Evolutionary conservation across 1,140 invertebrate genomes (phyloP), one percentile per base, ranked within the genome.

Genomic region (Zaprionus gabonicus): DNA sequence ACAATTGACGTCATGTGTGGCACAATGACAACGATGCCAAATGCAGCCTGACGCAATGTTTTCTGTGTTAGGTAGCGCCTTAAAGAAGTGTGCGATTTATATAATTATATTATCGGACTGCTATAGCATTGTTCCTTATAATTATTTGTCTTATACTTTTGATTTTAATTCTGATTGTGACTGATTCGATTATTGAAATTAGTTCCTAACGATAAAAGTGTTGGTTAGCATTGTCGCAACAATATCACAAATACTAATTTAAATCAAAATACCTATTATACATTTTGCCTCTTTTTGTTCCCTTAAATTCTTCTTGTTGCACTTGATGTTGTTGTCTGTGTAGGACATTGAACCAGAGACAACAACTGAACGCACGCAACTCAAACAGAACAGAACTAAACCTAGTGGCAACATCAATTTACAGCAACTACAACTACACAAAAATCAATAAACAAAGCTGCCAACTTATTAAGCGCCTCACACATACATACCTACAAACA

Each of bases 261-360:
- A 65, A 49, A 36, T 41, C 15, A 68, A 73, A 34, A 74, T 68
- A 28, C 28, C 60, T 73, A 64, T 25, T 25, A 64, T 49, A 34
- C 58, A 63, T 67, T 68, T 41, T n/a, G 38, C n/a, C 25, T 20
- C 46, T 31, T 77, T 76, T 25, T 3, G 36, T 78, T 41, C 36
- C 67, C 36, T 60, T 60, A 51, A 64, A 53, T 57, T 67, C 58
- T 58, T 80, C 38, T 51, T 82, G 75, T 41, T 83, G 82, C 82
- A 87, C 82, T 86, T 86, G 23, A 23, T 23, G 82, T 86, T 86
- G 82, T 79, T 38, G 12, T 15, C 41, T 17, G 41, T 46, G 41
- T 79, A 85, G 82, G 79, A 82, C 82, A 84, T 88, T 87, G 83
- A 87, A 88, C 83, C 65, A 79, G 44, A 78, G 63, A 60, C 63